Conservation (phyloP, 2,888 invertebrate species). For the Sarcophaga rosellei region DNA sequence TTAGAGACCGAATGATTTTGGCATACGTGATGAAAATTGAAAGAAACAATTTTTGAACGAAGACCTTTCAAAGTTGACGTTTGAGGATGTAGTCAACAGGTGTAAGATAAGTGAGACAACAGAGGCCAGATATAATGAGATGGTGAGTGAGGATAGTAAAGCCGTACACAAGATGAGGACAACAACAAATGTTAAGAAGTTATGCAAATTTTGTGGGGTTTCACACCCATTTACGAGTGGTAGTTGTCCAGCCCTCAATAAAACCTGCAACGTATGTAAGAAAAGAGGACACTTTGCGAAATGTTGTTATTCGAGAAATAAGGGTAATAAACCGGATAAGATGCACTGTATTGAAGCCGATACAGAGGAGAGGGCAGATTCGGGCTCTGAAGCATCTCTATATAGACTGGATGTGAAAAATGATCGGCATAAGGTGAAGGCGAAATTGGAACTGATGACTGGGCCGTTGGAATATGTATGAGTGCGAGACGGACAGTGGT, state of each 20-base stretch:
- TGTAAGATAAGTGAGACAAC: slow-evolving; percentile 7
- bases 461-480: slow-evolving; percentile 3
- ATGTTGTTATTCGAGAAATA: slow-evolving; percentile 20
- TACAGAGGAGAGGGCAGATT: background rate
- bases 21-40: slow-evolving; percentile 9
- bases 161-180: slow-evolving; percentile 11
- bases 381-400: slow-evolving; percentile 1
- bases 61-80: slow-evolving; percentile 20
- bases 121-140: slow-evolving; percentile 14
- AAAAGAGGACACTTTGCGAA: slow-evolving; percentile 30
- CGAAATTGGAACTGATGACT: background rate
- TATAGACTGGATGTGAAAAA: background rate
- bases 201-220: slow-evolving; percentile 13
- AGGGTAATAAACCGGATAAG: background rate
- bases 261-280: slow-evolving; percentile 13
- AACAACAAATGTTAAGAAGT: background rate
- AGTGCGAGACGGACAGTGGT: slow-evolving; percentile 32
- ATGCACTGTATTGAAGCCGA: background rate
- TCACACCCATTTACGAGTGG: slow-evolving; percentile 11
- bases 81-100: slow-evolving; percentile 18
- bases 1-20: slow-evolving; percentile 17
- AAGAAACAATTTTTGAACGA: slow-evolving; percentile 29
- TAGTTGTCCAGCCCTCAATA: slow-evolving; percentile 13
- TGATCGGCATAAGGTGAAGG: background rate
- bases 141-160: background rate